Evolutionary conservation across 2,113 vertebrate species (phyloP).

Genomic region (Cyprinodon tularosa): DNA sequence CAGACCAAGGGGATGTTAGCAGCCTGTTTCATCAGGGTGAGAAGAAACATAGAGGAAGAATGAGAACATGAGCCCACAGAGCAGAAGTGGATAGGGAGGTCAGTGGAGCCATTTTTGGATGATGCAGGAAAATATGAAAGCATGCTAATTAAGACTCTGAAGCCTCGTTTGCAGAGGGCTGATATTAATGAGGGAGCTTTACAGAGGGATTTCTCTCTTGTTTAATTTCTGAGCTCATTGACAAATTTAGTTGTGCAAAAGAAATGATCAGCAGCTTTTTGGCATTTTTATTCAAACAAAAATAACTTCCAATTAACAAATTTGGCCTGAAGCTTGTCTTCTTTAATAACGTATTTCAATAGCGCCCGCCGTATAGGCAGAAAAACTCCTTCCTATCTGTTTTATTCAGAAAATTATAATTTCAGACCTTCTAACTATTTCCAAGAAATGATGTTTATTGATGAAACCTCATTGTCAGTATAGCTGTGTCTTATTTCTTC

Average conservation of each 20-base stretch:
- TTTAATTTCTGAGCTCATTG: constrained; percentile 62
- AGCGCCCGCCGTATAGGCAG: not conserved
- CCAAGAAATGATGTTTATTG: not conserved
- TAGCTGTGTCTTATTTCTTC: constrained; percentile 14
- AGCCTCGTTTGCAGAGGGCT: constrained; percentile 51
- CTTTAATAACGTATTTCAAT: constrained; percentile 23
- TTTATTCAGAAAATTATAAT: constrained; percentile 1
- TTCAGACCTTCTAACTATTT: constrained; percentile 21
- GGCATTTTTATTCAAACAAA: constrained; percentile 36
- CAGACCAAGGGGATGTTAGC: constrained; percentile 95
- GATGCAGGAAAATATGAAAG: constrained; percentile 52
- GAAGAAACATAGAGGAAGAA: constrained; percentile 24
- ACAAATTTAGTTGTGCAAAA: constrained; percentile 39
- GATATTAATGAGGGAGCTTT: constrained; percentile 67
- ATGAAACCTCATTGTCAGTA: constrained; percentile 13
- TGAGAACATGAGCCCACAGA: constrained; percentile 35
- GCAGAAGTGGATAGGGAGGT: constrained; percentile 41
- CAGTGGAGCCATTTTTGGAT: constrained; percentile 52
- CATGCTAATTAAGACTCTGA: constrained; percentile 63
- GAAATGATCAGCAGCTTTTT: constrained; percentile 36
- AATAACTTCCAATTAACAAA: constrained; percentile 41
- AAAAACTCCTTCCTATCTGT: constrained; percentile 12
- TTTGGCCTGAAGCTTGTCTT: constrained; percentile 20
- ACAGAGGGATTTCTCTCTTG: constrained; percentile 49
- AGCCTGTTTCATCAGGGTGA: constrained; percentile 78